Percentiles rank a stretch among this genome's conserved stretches.
phyloP scores from a whole-genome alignment of 1,140 invertebrate species.

The Leptinotarsa defecta region DNA sequence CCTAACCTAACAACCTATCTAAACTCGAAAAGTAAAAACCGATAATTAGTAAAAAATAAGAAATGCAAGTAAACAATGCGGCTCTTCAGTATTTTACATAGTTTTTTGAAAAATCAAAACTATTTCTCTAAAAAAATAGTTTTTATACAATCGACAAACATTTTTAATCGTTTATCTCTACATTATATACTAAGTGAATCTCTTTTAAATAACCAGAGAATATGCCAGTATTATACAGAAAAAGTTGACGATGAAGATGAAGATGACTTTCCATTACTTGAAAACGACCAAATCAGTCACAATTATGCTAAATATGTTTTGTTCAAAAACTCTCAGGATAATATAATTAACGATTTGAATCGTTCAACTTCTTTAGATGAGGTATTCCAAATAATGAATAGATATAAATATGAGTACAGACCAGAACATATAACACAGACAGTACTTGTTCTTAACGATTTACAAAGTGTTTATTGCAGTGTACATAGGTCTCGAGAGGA shows the following conservation, averaged over 20 bases:
- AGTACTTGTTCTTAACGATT: constrained; percentile 48
- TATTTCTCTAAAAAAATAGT: constrained; percentile 35
- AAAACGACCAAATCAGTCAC: constrained; percentile 16
- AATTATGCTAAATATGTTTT: constrained; percentile 35
- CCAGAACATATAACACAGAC: constrained; percentile 43
- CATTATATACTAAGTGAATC: background rate
- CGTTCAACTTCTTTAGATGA: constrained; percentile 46
- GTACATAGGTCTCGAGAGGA: constrained; percentile 33
- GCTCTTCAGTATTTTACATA: background rate
- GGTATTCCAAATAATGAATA: constrained; percentile 42
- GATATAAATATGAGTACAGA: constrained; percentile 35
- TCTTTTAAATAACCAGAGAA: background rate
- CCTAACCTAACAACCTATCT: background rate
- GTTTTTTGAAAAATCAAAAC: background rate
- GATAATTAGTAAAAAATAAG: background rate
- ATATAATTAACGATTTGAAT: constrained; percentile 37
- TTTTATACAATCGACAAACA: constrained; percentile 63
- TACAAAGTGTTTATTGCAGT: constrained; percentile 45
- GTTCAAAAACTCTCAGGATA: constrained; percentile 42
- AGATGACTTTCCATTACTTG: constrained; percentile 18
- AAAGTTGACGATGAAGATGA: constrained; percentile 9
- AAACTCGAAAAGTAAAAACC: background rate
- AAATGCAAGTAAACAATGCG: background rate
- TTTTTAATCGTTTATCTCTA: constrained; percentile 1
- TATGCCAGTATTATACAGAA: background rate